A percentile compares a stretch with the other conserved stretches of the same genome.
phyloP scores from a whole-genome alignment of 2,797 vertebrate genomes.

The Premnoplex brunnescens region DNA sequence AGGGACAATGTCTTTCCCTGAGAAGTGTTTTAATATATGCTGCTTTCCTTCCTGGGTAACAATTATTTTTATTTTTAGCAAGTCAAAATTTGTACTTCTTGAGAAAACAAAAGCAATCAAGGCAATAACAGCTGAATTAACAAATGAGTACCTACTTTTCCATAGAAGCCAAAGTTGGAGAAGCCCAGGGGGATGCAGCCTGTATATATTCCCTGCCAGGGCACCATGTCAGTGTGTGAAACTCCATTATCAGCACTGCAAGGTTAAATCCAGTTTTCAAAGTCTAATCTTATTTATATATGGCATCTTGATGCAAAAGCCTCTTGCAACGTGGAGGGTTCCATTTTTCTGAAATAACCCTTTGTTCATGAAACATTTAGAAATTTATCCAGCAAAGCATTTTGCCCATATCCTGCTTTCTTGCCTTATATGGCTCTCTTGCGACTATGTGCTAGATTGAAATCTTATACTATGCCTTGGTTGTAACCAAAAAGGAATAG shows the following conservation, averaged over 20 bases:
- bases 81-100: background rate
- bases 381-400: background rate
- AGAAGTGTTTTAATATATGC: background rate
- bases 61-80: background rate
- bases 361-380: background rate
- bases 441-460: background rate
- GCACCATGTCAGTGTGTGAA: background rate
- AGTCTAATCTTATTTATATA: background rate
- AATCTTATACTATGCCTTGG: background rate
- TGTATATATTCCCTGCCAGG: fast-evolving
- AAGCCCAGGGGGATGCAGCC: background rate
- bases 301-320: background rate
- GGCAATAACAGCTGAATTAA: background rate
- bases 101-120: background rate
- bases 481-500: slow-evolving; percentile 25
- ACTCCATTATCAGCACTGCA: background rate
- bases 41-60: background rate
- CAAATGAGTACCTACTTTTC: background rate
- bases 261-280: background rate
- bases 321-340: background rate
- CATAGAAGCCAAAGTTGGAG: background rate
- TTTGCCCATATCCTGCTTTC: background rate
- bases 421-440: slow-evolving; percentile 8
- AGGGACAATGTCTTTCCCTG: background rate
- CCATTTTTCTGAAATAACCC: background rate